Evolutionary conservation across 2,888 invertebrate genomes (phyloP).

Genomic region (Laothoe populi): DNA sequence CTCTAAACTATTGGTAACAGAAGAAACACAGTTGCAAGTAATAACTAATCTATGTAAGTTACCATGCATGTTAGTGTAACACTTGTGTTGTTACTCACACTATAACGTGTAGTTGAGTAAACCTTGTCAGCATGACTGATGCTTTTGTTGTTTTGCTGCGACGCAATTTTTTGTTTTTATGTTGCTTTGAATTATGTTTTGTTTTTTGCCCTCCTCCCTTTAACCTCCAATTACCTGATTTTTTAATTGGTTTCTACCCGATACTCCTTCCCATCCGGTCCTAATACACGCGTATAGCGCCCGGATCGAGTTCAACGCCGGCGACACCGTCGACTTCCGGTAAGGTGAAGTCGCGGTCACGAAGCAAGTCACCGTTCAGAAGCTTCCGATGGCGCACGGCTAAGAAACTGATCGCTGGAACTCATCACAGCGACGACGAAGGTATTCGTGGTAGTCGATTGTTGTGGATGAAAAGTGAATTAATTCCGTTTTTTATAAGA

Average conservation of each 20-base stretch:
- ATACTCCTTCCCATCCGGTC: constrained; percentile 40
- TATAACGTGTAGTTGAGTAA: constrained; percentile 36
- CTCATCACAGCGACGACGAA: constrained; percentile 93
- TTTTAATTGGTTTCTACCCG: constrained; percentile 10
- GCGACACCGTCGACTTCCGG: constrained; percentile 83
- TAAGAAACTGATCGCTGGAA: constrained; percentile 87
- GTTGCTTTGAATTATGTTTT: constrained; percentile 78
- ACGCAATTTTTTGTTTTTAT: constrained; percentile 68
- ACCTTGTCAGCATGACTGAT: constrained; percentile 51
- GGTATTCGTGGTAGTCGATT: constrained; percentile 81
- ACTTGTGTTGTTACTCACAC: constrained; percentile 67
- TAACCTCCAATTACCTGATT: constrained; percentile 29
- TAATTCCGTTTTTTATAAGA: too few species aligned
- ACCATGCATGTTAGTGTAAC: constrained; percentile 55
- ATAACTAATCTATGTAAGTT: constrained; percentile 36
- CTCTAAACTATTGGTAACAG: constrained; percentile 33
- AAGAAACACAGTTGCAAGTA: constrained; percentile 31
- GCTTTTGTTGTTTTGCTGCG: constrained; percentile 79
- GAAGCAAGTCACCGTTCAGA: constrained; percentile 97
- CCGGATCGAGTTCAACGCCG: constrained; percentile 73
- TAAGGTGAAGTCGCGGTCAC: constrained; percentile 92
- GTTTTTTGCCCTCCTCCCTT: constrained; percentile 55
- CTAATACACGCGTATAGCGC: constrained; percentile 57
- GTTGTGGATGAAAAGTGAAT: constrained; percentile 50
- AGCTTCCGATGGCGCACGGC: constrained; percentile 96